phyloP scores from a whole-genome alignment of 2,888 invertebrate genomes.

The Mesoligia furuncula region DNA sequence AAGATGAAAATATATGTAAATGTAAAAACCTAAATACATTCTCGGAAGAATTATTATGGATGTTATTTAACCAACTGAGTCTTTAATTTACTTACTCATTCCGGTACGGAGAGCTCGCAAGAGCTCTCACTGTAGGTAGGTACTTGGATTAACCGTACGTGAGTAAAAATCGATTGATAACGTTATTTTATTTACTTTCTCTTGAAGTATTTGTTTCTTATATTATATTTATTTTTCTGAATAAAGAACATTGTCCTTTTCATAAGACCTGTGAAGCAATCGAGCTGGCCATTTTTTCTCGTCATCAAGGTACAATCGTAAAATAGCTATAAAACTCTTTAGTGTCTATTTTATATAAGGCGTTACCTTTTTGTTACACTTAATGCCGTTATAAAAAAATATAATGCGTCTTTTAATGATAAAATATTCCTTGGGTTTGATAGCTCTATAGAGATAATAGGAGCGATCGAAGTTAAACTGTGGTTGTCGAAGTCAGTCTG shows the following conservation, averaged over 20 bases:
- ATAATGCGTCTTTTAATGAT: constrained; percentile 54
- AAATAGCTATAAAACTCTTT: constrained; percentile 54
- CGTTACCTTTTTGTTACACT: constrained; percentile 61
- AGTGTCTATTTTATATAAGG: constrained; percentile 54
- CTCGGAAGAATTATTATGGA: too few species aligned
- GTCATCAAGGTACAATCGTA: constrained; percentile 58
- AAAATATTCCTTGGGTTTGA: constrained; percentile 44
- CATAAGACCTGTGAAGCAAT: constrained; percentile 30
- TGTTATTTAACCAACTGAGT: too few species aligned
- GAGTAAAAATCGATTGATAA: not conserved
- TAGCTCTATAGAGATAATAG: constrained; percentile 40
- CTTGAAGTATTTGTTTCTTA: not conserved
- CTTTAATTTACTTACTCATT: too few species aligned
- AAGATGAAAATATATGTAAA: too few species aligned
- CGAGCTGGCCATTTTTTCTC: constrained; percentile 28
- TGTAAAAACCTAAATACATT: too few species aligned
- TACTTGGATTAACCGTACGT: too few species aligned
- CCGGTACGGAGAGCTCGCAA: too few species aligned
- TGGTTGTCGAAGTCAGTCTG: not conserved
- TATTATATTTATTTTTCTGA: not conserved
- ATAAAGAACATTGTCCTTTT: not conserved
- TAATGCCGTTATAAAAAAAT: constrained; percentile 61
- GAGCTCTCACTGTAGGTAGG: too few species aligned
- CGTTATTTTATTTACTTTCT: not conserved
- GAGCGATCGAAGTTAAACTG: constrained; percentile 6